Evolutionary conservation across 2,113 vertebrate species (phyloP).

Genomic region (Dolichotis patagonum): DNA sequence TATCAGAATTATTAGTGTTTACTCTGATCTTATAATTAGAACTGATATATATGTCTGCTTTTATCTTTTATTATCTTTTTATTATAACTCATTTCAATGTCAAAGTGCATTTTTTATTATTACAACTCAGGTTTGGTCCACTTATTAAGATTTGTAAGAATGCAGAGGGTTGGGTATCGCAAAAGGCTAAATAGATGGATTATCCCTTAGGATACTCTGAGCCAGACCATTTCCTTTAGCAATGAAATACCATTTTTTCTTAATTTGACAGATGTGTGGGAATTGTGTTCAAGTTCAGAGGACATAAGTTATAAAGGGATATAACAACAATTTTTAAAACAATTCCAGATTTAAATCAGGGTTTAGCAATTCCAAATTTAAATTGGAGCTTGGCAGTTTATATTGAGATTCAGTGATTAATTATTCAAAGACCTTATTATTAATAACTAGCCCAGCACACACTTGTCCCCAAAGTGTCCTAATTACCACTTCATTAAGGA

Average conservation of each 20-base stretch:
- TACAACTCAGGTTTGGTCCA: conserved; percentile 24
- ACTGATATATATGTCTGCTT: neutral
- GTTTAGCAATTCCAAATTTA: conserved; percentile 28
- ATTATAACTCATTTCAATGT: neutral
- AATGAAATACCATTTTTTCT: conserved; percentile 58
- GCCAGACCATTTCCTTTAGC: conserved; percentile 37
- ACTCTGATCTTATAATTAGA: conserved; percentile 16
- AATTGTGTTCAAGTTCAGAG: neutral
- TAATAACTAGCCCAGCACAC: conserved; percentile 11
- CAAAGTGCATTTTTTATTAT: conserved; percentile 39
- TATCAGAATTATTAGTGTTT: conserved; percentile 53
- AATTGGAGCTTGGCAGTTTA: conserved; percentile 10
- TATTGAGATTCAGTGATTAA: neutral
- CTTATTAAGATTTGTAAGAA: conserved; percentile 43
- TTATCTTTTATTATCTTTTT: conserved; percentile 30
- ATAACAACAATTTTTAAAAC: conserved; percentile 48
- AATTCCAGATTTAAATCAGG: conserved; percentile 35
- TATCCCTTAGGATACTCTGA: conserved; percentile 41
- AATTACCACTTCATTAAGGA: neutral
- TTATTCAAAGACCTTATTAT: conserved; percentile 50
- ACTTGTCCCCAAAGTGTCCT: neutral
- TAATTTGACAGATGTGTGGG: neutral
- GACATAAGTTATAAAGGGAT: neutral
- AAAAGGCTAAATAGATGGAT: conserved; percentile 56
- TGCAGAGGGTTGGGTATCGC: neutral